phyloP scores from a whole-genome alignment of 2,797 vertebrate species.

The Thamnophis elegans region DNA sequence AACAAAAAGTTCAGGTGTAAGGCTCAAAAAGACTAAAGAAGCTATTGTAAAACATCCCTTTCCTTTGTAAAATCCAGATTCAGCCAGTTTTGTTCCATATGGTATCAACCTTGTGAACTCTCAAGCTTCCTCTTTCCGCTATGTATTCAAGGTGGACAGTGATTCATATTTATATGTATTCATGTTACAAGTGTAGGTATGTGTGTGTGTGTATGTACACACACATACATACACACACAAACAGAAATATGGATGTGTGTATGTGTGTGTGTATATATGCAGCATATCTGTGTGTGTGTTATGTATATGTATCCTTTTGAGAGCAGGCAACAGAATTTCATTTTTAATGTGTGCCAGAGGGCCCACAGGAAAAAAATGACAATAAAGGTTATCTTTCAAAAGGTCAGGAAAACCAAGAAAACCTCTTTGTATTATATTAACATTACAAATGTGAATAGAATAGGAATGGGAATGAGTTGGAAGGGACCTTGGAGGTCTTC shows the following conservation, averaged over 20 bases:
- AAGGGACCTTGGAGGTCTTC: too few relatives aligned
- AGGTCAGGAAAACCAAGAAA: not conserved
- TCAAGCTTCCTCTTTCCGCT: not conserved
- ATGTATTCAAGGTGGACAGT: not conserved
- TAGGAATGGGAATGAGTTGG: too few relatives aligned
- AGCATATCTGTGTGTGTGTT: too few relatives aligned
- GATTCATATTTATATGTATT: not conserved
- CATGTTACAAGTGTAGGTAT: not conserved
- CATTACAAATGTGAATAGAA: not conserved
- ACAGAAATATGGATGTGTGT: too few relatives aligned
- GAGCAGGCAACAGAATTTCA: too few relatives aligned
- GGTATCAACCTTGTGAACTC: not conserved
- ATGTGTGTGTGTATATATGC: not conserved
- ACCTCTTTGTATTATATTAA: not conserved
- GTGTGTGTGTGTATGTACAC: too few relatives aligned
- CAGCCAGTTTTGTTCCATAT: not conserved
- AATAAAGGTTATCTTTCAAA: not conserved
- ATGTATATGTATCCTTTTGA: too few relatives aligned
- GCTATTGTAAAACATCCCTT: rapidly evolving
- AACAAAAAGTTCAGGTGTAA: conserved; percentile 65
- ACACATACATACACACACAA: too few relatives aligned
- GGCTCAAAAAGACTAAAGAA: conserved; percentile 45
- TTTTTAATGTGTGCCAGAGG: too few relatives aligned
- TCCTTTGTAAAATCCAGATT: not conserved
- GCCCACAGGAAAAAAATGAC: too few relatives aligned